Percentiles rank a stretch among this genome's conserved stretches.
phyloP scores from a whole-genome alignment of 1,140 invertebrate genomes.

The Goniozus legneri region DNA sequence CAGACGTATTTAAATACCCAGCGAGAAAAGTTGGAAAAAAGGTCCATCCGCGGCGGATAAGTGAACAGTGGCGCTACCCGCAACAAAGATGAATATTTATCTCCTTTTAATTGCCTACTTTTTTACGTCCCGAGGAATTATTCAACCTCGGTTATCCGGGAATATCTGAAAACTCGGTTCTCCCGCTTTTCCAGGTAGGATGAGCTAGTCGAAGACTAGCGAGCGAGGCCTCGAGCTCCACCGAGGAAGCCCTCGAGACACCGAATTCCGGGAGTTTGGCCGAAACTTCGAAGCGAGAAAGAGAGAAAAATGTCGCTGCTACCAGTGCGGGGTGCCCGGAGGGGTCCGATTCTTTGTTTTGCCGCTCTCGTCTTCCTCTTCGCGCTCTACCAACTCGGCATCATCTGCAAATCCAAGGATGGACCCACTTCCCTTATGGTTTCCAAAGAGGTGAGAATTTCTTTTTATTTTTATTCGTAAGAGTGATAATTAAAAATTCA shows the following conservation, averaged over 20 bases:
- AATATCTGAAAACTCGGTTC: too few relatives aligned
- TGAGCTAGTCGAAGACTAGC: constrained; percentile 15
- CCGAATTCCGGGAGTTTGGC: not conserved
- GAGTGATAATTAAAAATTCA: too few relatives aligned
- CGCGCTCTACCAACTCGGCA: constrained; percentile 48
- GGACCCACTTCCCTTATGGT: constrained; percentile 42
- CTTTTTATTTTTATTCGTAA: too few relatives aligned
- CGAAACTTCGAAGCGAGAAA: not conserved
- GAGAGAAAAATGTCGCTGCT: constrained; percentile 39
- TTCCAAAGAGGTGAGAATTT: constrained; percentile 43
- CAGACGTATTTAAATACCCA: too few relatives aligned
- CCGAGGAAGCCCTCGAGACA: not conserved
- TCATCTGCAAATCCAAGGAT: constrained; percentile 45
- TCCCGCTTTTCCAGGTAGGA: constrained; percentile 26
- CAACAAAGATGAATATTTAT: too few relatives aligned
- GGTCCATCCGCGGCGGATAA: too few relatives aligned
- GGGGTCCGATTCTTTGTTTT: constrained; percentile 43
- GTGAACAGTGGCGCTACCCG: too few relatives aligned
- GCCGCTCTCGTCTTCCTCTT: constrained; percentile 39
- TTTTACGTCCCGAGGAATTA: too few relatives aligned
- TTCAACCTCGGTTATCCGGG: too few relatives aligned
- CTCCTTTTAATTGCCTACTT: too few relatives aligned
- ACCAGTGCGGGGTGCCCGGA: constrained; percentile 36
- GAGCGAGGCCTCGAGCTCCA: not conserved
- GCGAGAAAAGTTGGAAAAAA: too few relatives aligned